Percentiles rank a stretch among this genome's conserved stretches.
Conservation (phyloP, 2,888 invertebrate species). For the Trissoscelio sp. region DNA sequence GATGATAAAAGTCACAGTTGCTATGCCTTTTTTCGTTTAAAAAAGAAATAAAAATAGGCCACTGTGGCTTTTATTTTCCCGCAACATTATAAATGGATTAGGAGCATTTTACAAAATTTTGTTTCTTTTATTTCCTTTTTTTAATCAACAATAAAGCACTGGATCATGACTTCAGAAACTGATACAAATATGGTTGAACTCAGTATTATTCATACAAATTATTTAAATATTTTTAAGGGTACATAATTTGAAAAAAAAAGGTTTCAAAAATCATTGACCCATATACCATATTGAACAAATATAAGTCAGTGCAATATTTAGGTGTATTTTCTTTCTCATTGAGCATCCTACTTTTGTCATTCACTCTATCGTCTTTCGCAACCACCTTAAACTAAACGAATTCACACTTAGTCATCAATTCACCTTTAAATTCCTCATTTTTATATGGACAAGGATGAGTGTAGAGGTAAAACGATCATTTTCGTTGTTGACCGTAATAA, state of each 20-base stretch:
- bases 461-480: background rate
- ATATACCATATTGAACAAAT: background rate
- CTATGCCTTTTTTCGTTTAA: slow-evolving; percentile 9
- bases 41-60: slow-evolving; percentile 40
- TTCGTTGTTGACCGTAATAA: background rate
- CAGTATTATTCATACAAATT: no score
- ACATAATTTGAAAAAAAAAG: no score
- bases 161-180: slow-evolving; percentile 10
- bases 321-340: slow-evolving; percentile 11
- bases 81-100: slow-evolving; percentile 43
- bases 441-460: background rate
- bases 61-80: slow-evolving; percentile 38
- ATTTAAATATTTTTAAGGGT: no score
- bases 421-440: background rate
- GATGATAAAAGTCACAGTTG: slow-evolving; percentile 38
- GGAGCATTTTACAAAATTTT: slow-evolving; percentile 60
- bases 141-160: slow-evolving; percentile 30
- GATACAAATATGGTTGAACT: no score
- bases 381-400: background rate
- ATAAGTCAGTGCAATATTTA: slow-evolving; percentile 30
- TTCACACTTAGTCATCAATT: background rate
- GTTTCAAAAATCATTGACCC: background rate
- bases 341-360: slow-evolving; percentile 20
- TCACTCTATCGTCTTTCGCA: background rate
- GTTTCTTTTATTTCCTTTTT: slow-evolving; percentile 8